phyloP scores from a whole-genome alignment of 92 coral and sea anemone species.

The Epizoanthus scotinus region DNA sequence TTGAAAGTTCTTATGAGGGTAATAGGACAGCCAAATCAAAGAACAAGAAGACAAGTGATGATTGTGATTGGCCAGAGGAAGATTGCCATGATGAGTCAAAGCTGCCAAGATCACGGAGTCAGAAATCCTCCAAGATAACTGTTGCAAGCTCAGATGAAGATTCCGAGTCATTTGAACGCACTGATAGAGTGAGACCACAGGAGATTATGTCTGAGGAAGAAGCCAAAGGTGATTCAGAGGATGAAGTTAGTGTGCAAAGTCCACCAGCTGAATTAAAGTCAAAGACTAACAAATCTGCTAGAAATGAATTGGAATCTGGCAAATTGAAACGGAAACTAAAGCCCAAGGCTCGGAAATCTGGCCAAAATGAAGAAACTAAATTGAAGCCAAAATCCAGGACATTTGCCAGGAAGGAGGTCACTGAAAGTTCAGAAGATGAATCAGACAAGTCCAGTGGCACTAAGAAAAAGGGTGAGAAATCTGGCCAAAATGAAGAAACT shows the following conservation, averaged over 20 bases:
- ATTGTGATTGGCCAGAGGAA: not conserved
- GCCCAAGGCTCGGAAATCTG: not conserved
- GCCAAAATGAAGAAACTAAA: not conserved
- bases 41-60: constrained; percentile 1
- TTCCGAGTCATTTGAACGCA: no score
- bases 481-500: not conserved
- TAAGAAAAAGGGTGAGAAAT: not conserved
- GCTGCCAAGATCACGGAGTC: not conserved
- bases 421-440: not conserved
- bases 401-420: not conserved
- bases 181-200: no score
- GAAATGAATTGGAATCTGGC: no score
- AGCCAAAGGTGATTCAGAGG: no score
- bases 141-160: no score
- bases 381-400: not conserved
- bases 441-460: constrained; percentile 2
- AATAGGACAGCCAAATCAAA: not conserved
- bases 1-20: not conserved
- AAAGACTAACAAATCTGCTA: no score
- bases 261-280: no score
- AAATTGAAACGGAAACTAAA: not conserved
- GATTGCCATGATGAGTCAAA: not conserved
- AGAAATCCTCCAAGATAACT: no score
- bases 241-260: no score
- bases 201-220: no score